Evolutionary conservation across 2,797 vertebrate genomes (phyloP), one percentile per base, ranked within the genome.

Genomic region (Alfaro cultratus): DNA sequence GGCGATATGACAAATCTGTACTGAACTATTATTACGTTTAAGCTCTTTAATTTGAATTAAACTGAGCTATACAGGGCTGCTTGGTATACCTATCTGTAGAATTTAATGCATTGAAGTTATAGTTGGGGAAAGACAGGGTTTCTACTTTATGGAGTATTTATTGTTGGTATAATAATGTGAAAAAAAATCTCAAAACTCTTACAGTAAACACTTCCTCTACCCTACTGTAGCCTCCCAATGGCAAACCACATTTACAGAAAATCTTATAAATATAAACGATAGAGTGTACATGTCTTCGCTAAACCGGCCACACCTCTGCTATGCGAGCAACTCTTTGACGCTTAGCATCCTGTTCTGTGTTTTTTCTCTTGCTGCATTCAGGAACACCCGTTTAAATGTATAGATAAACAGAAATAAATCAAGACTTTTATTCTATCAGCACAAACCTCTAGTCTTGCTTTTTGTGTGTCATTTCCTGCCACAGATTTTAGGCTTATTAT

Each of bases 401-500:
- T 95, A 96, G 92, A 95, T 93, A 90, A 95, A 95, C 90, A 86
- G 84, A 94, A 96, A 96, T 96, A 96, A 96, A 96, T 96, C 89
- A 92, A 95, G 91, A 95, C 95, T 96, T 96, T 96, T 97, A 96
- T 97, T 97, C 96, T 96, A 96, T 94, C 92, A 93, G 89, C 93
- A 90, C 87, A 94, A 92, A 92, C 80, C 45, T 86, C 76, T 81
- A 83, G 77, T 83, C 71, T 79, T 84, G 60, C 80, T 85, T 85
- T 84, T 78, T 85, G n/a, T 80, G 71, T 86, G 76, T 92, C 41
- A 15, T 87, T 81, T 85, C 49, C 36, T 85, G 75, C 51, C 36
- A 26, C 18, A 62, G 41, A 45, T 10, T 55, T n/a, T n/a, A 29
- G n/a, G 53, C 53, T 57, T 57, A 4, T 16, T 16, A 16, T 31